Evolutionary conservation across 1,140 invertebrate species (phyloP).

Genomic region (Amyelois transitella): DNA sequence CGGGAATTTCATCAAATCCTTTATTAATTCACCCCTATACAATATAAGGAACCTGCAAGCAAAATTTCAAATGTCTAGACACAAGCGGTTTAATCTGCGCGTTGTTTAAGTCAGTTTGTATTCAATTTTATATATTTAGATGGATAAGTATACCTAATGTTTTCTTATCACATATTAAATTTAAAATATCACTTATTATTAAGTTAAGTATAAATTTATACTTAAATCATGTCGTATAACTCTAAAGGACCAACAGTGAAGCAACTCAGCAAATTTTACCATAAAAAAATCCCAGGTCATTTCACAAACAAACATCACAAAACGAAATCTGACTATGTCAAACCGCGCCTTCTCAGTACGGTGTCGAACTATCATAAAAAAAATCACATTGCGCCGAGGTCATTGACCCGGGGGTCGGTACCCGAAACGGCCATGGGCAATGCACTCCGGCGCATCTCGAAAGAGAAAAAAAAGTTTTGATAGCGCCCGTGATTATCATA

Average conservation of each 20-base stretch:
- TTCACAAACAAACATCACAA: not conserved
- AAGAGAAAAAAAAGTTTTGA: not conserved
- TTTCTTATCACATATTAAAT: too few relatives aligned
- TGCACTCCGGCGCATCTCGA: conserved; percentile 21
- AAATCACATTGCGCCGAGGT: conserved; percentile 23
- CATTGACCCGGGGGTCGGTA: conserved; percentile 19
- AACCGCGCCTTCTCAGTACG: conserved; percentile 1
- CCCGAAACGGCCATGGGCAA: conserved; percentile 27
- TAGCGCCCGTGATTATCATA: not conserved
- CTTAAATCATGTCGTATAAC: too few relatives aligned
- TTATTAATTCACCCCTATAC: too few relatives aligned
- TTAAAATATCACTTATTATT: too few relatives aligned
- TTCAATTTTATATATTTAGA: too few relatives aligned
- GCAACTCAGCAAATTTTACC: not conserved
- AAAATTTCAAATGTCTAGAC: too few relatives aligned
- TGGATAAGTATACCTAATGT: too few relatives aligned
- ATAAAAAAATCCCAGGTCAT: not conserved
- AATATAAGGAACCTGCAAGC: too few relatives aligned
- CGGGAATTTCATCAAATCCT: too few relatives aligned
- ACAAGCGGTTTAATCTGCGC: too few relatives aligned
- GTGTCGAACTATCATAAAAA: conserved; percentile 21
- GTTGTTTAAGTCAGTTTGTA: too few relatives aligned
- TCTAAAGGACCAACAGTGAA: not conserved
- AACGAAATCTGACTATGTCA: not conserved
- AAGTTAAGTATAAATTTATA: too few relatives aligned